A percentile compares a stretch with the other conserved stretches of the same genome.
phyloP scores from a whole-genome alignment of 1,140 invertebrate genomes.

The Drosophila truncata region DNA sequence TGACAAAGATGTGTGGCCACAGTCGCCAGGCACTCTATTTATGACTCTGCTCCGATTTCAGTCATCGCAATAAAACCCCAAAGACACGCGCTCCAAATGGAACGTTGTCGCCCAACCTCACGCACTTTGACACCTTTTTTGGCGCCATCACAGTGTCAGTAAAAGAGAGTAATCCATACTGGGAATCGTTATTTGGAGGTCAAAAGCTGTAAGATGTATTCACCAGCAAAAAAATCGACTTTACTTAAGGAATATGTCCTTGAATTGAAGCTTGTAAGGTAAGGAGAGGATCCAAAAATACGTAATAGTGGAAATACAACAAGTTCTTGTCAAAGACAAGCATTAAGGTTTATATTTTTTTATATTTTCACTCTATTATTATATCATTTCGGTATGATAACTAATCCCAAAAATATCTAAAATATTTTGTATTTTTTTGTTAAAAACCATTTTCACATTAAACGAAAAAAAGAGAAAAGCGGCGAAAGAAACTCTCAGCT shows the following conservation, averaged over 20 bases:
- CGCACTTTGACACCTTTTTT: slow-evolving; percentile 58
- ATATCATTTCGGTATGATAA: too few species aligned
- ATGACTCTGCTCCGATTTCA: slow-evolving; percentile 66
- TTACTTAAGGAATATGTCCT: not conserved
- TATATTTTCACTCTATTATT: too few species aligned
- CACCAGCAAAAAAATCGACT: not conserved
- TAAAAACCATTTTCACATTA: slow-evolving; percentile 52
- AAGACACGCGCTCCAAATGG: slow-evolving; percentile 55
- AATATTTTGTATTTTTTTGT: slow-evolving; percentile 42
- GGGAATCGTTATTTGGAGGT: not conserved
- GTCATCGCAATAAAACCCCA: slow-evolving; percentile 58
- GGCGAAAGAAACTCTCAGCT: slow-evolving; percentile 7
- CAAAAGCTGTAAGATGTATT: not conserved
- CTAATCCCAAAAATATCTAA: slow-evolving; percentile 9
- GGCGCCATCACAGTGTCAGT: not conserved
- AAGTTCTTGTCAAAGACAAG: too few species aligned
- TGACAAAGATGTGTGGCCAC: slow-evolving; percentile 69
- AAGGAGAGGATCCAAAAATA: too few species aligned
- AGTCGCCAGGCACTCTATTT: slow-evolving; percentile 39
- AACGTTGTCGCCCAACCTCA: slow-evolving; percentile 50
- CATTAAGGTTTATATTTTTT: too few species aligned
- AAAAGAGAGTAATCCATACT: not conserved
- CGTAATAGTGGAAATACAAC: too few species aligned
- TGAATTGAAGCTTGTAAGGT: too few species aligned
- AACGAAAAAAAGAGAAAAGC: not conserved